Base-by-base conservation (phyloP, 2,113 vertebrate genomes). In the Chrysemys picta region DNA sequence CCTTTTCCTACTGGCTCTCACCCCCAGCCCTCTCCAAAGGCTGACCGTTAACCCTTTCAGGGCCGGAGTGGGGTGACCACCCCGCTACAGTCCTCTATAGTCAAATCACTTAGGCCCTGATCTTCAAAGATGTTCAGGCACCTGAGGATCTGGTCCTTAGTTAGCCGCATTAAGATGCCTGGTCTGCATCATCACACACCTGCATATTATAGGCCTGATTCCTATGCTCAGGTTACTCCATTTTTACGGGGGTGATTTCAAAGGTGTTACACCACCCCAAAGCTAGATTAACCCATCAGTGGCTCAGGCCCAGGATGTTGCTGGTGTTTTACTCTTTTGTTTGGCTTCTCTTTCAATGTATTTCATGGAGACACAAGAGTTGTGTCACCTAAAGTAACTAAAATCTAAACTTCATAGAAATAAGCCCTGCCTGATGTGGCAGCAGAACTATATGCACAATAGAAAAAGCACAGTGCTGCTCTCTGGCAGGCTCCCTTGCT, bases 371-470 rank as follows among this genome's bases (percentile, higher is more conserved):
- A 87, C 79, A 27, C n/a, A n/a, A 25, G 78, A 53, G 21, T 72
- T 72, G n/a, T 22, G 16, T 38, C 38, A 38, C 19, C 35, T 21
- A 29, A 56, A 84, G 81, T 69, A n/a, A 6, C 5, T 80, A 25
- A 0, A 4, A 21, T 2, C 0, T 2, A 13, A n/a, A 2, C 5
- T 38, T 85, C 31, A 54, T 78, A 35, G 6, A 29, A 24, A 42
- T 6, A 42, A 91, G 45, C 50, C 65, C 47, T 19, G 8, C 65
- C 47, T 19, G 9, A 5, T 27, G 56, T 27, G 42, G 42, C 31
- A 2, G 0, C 1, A 13, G 79, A 24, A 25, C 82, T n/a, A 4
- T 10, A 8, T 0, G 4, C 12, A 27, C 27, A 1, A 19, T 2
- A 22, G 62, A 10, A 76, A 21, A 47, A 47, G 45, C n/a, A 24